phyloP scores from a whole-genome alignment of 2,113 vertebrate genomes.

The Pardalotus punctatus region DNA sequence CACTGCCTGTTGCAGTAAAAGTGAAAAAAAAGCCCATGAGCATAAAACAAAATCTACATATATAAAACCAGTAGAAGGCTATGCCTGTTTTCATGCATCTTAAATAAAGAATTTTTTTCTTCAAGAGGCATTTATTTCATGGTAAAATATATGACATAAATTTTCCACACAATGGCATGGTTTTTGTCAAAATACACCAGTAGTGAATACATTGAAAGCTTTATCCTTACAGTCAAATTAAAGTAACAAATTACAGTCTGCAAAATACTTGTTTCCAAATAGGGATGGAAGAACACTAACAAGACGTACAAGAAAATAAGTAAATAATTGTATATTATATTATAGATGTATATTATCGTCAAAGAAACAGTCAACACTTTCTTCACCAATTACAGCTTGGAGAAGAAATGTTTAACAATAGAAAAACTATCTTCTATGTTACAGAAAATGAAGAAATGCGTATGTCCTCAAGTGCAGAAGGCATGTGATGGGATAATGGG shows the following conservation, averaged over 20 bases:
- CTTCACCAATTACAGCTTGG: not conserved
- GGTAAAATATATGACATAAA: not conserved
- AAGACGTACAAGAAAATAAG: not conserved
- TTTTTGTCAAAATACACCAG: slow-evolving; percentile 1
- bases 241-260: not conserved
- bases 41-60: not conserved
- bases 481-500: slow-evolving; percentile 55
- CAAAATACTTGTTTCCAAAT: not conserved
- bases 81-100: not conserved
- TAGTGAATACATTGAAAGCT: not conserved
- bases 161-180: not conserved
- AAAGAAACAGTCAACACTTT: not conserved
- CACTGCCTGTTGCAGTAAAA: slow-evolving; percentile 74
- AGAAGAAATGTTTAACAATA: slow-evolving; percentile 42
- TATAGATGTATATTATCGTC: not conserved
- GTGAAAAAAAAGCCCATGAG: not conserved
- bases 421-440: slow-evolving; percentile 8
- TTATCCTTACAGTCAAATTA: not conserved
- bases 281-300: not conserved
- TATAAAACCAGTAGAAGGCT: not conserved
- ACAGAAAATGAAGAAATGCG: slow-evolving; percentile 2
- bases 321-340: not conserved
- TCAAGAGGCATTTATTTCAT: not conserved
- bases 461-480: slow-evolving; percentile 3
- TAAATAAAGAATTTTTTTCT: not conserved